Evolutionary conservation across 2,113 vertebrate genomes (phyloP).

Genomic region (Rhynchopsitta pachyrhyncha): DNA sequence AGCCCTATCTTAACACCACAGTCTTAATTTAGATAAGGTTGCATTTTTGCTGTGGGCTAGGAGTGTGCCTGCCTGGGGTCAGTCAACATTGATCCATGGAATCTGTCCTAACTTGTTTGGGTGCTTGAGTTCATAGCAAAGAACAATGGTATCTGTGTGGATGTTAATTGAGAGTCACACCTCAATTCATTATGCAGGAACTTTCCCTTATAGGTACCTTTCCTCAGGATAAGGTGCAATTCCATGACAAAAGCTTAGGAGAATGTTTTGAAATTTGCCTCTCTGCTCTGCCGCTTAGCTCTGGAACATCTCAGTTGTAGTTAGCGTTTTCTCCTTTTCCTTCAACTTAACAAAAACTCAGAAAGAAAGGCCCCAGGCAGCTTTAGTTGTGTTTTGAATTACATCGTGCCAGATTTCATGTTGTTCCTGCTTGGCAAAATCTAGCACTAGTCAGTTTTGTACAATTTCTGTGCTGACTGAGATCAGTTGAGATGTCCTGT

Average conservation of each 20-base stretch:
- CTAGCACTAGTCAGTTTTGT: neutral
- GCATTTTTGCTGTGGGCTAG: neutral
- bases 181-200: neutral
- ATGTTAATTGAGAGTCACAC: neutral
- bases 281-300: neutral
- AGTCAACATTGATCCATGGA: neutral
- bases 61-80: neutral
- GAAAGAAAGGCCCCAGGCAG: neutral
- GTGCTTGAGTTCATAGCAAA: neutral
- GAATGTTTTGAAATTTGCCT: neutral
- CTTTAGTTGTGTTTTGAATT: neutral
- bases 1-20: neutral
- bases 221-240: neutral
- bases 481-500: neutral
- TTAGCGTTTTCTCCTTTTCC: neutral
- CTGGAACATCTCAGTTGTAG: accelerated
- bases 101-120: neutral
- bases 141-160: neutral
- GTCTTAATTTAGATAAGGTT: neutral
- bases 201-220: conserved; percentile 4
- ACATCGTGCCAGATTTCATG: accelerated
- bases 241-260: neutral
- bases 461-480: neutral
- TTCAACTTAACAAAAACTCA: neutral
- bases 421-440: neutral